Evolutionary conservation across 2,113 vertebrate genomes (phyloP).

Genomic region (Tychaedon coryphoeus): DNA sequence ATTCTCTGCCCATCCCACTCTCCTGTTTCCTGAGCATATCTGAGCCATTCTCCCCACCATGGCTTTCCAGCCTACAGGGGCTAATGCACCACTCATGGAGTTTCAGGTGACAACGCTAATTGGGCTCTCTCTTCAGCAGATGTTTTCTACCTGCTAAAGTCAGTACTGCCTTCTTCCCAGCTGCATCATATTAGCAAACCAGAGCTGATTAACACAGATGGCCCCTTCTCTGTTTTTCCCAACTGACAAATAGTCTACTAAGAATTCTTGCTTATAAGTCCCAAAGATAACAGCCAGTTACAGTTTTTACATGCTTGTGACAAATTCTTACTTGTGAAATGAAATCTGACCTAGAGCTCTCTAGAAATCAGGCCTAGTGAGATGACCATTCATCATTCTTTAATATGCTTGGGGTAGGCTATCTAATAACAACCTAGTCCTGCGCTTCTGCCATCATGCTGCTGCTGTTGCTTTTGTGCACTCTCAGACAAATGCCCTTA

Average conservation of each 20-base stretch:
- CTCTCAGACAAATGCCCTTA: neutral
- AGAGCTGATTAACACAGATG: neutral
- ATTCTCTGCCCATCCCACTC: fast-evolving
- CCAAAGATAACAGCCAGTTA: neutral
- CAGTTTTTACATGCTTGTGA: neutral
- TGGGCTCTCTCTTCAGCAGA: neutral
- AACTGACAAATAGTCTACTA: neutral
- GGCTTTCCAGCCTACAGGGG: neutral
- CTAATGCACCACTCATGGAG: neutral
- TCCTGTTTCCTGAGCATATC: neutral
- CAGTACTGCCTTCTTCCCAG: neutral
- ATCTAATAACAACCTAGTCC: neutral
- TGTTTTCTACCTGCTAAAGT: neutral
- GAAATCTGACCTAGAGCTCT: neutral
- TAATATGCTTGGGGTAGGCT: neutral
- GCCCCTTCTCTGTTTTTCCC: neutral
- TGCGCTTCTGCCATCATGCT: neutral
- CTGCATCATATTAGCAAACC: neutral
- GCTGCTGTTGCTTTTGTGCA: neutral
- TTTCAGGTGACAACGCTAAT: neutral
- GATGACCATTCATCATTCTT: neutral
- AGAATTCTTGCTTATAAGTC: neutral
- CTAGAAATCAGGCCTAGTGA: neutral
- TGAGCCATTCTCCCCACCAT: fast-evolving
- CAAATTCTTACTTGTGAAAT: neutral